These are phyloP conservation scores for Coturnix japonica DNA, from an alignment of 2,113 vertebrate species.

Conservation along the genomic window DNA sequence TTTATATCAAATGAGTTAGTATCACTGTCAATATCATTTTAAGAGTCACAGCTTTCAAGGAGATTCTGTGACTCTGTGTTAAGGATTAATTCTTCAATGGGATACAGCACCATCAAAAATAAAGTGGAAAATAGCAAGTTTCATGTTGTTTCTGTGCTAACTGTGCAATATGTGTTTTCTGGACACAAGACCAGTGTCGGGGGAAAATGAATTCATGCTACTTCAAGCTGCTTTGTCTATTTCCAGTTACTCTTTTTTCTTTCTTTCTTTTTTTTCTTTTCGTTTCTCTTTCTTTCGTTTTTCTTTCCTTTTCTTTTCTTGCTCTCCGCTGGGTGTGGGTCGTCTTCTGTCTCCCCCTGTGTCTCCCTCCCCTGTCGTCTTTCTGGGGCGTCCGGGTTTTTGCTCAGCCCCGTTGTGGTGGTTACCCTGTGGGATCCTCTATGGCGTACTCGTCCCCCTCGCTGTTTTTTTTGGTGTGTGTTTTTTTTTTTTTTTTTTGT, in stretches of 20 bases:
- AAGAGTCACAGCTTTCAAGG: background rate
- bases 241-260: background rate
- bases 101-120: background rate
- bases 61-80: fast-evolving
- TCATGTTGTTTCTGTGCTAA: background rate
- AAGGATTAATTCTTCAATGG: background rate
- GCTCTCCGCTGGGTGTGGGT: too few species aligned
- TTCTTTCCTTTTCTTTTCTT: too few species aligned
- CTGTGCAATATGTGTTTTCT: background rate
- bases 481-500: too few species aligned
- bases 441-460: too few species aligned
- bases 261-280: too few species aligned
- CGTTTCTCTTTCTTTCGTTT: too few species aligned
- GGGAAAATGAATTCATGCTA: background rate
- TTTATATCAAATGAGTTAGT: background rate
- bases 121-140: background rate
- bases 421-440: too few species aligned
- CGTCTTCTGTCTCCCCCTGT: too few species aligned
- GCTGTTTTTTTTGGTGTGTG: too few species aligned
- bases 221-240: background rate
- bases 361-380: too few species aligned
- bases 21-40: background rate
- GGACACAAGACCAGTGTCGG: background rate
- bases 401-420: too few species aligned
- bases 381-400: too few species aligned